Percentiles rank a stretch among this genome's conserved stretches.
Conservation (phyloP, 1,140 invertebrate species). For the Drosophila simulans region DNA sequence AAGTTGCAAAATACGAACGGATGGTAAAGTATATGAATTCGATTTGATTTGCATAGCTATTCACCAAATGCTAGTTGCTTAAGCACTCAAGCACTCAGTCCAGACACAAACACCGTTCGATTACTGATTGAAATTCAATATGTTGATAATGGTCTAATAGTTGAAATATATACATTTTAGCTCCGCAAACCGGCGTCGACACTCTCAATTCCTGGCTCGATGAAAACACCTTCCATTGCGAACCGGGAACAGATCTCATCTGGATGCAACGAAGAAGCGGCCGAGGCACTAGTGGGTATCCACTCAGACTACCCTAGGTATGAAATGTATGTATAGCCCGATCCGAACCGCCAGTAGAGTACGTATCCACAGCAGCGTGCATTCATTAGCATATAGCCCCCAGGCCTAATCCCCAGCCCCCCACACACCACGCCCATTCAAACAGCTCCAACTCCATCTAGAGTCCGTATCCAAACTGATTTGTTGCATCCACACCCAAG, state of each 20-base stretch:
- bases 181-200: conserved; percentile 98
- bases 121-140: background rate
- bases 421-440: background rate
- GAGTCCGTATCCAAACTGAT: background rate
- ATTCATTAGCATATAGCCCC: conserved; percentile 27
- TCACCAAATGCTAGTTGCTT: conserved; percentile 22
- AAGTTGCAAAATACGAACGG: background rate
- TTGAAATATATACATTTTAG: conserved; percentile 85
- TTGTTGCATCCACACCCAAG: background rate
- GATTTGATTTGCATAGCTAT: conserved; percentile 3
- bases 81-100: conserved; percentile 19
- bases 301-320: conserved; percentile 93
- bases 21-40: conserved; percentile 27
- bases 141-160: background rate
- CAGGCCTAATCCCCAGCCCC: too few species aligned
- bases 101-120: background rate
- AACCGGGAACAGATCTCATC: conserved; percentile 86
- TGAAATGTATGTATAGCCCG: conserved; percentile 82
- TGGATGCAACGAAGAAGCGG: conserved; percentile 89
- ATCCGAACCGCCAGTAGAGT: conserved; percentile 31
- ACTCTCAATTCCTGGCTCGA: conserved; percentile 96
- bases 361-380: conserved; percentile 23
- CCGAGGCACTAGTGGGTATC: conserved; percentile 92
- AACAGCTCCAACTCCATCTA: conserved; percentile 1
- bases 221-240: conserved; percentile 93